phyloP scores from a whole-genome alignment of 2,113 vertebrate genomes.

The Zosterops pallidus region DNA sequence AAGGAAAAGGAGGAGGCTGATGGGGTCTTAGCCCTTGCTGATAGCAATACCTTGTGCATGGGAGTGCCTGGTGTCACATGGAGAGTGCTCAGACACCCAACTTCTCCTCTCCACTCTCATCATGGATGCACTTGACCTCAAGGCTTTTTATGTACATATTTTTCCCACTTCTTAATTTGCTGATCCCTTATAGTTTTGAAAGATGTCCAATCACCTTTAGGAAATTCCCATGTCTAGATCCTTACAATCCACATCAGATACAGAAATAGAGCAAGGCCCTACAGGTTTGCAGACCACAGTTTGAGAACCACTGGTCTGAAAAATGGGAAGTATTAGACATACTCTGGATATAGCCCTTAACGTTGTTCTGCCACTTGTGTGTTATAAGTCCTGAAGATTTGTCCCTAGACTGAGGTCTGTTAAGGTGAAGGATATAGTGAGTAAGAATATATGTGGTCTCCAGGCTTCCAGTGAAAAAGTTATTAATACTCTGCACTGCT shows the following conservation, averaged over 20 bases:
- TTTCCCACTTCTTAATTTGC: not conserved
- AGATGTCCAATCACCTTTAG: not conserved
- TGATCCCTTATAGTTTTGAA: not conserved
- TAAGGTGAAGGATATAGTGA: not conserved
- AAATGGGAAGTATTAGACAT: not conserved
- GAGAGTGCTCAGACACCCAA: not conserved
- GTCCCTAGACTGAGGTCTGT: not conserved
- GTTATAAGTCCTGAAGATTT: not conserved
- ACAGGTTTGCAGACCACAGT: not conserved
- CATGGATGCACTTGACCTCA: not conserved
- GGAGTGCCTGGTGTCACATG: not conserved
- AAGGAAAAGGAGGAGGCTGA: constrained; percentile 23
- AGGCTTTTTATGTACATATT: not conserved
- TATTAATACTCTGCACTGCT: not conserved
- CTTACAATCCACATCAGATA: not conserved
- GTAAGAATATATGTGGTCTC: not conserved
- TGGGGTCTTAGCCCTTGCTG: constrained; percentile 29
- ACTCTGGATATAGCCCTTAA: not conserved
- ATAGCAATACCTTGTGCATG: not conserved
- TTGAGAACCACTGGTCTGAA: not conserved
- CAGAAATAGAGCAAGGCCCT: not conserved
- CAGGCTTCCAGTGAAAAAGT: not conserved
- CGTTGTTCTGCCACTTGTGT: not conserved
- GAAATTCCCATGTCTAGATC: not conserved
- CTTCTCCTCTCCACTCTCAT: not conserved